Conservation (phyloP, 2,888 invertebrate species). For the Stegana nigrithorax region DNA sequence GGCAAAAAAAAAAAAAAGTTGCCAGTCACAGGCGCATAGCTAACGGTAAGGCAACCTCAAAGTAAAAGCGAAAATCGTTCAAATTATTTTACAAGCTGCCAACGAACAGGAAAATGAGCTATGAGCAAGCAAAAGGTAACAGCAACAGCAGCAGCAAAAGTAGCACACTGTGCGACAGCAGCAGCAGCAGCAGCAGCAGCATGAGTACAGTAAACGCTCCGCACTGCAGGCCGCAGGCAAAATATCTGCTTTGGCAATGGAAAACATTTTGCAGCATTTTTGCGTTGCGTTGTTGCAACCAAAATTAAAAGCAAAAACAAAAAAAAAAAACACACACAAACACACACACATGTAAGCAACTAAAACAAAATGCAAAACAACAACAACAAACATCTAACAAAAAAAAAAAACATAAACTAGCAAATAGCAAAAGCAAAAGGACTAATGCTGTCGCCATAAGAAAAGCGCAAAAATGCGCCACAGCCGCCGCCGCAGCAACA, state of each 20-base stretch:
- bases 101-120: constrained; percentile 18
- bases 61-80: constrained; percentile 50
- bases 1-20: background rate
- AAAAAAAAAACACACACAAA: background rate
- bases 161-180: background rate
- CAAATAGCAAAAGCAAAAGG: background rate
- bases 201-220: too few relatives aligned
- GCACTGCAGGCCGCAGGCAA: constrained; percentile 29
- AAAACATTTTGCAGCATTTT: constrained; percentile 32
- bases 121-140: background rate
- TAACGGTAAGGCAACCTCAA: too few relatives aligned
- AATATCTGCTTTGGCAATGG: constrained; percentile 36
- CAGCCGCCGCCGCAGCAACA: too few relatives aligned
- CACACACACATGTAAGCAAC: background rate
- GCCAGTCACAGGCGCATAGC: too few relatives aligned
- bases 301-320: background rate
- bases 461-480: too few relatives aligned
- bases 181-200: background rate
- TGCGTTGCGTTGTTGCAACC: too few relatives aligned
- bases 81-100: constrained; percentile 52
- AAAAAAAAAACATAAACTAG: background rate
- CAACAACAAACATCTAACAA: constrained; percentile 24
- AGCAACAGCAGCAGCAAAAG: background rate
- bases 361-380: constrained; percentile 4
- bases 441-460: background rate